Conservation (phyloP, 1,140 invertebrate species). For the Drosophila azteca region DNA sequence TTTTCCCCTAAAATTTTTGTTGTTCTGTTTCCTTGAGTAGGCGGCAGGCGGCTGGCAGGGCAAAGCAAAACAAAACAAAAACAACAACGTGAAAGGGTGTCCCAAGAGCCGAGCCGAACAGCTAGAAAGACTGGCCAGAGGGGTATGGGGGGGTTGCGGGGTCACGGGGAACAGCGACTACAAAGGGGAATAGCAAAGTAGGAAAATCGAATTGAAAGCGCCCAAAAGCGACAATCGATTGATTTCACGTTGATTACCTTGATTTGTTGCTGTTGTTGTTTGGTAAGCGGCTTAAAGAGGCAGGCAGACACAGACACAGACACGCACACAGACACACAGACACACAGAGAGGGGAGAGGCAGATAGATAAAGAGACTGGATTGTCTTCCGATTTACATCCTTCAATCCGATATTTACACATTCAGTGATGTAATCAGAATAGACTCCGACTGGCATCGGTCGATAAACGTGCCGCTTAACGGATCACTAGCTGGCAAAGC, state of each 20-base stretch:
- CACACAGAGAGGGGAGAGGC: too few species aligned
- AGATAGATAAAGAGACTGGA: not conserved
- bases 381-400: conserved; percentile 32
- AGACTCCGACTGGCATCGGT: not conserved
- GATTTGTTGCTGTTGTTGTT: conserved; percentile 53
- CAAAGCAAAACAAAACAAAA: conserved; percentile 10
- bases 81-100: conserved; percentile 23
- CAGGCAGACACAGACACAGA: too few species aligned
- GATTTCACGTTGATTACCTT: conserved; percentile 80
- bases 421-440: conserved; percentile 29
- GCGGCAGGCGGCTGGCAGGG: conserved; percentile 19
- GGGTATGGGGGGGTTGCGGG: too few species aligned
- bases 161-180: not conserved
- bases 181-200: conserved; percentile 45
- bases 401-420: conserved; percentile 37
- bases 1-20: conserved; percentile 42
- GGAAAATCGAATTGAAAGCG: conserved; percentile 58
- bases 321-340: too few species aligned
- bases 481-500: conserved; percentile 10
- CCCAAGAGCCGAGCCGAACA: too few species aligned
- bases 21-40: conserved; percentile 21
- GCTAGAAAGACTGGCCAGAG: too few species aligned
- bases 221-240: conserved; percentile 73
- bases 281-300: conserved; percentile 46
- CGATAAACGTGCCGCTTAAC: conserved; percentile 37